Conservation (phyloP, 2,113 vertebrate genomes). For the Hydrochoerus hydrochaeris region DNA sequence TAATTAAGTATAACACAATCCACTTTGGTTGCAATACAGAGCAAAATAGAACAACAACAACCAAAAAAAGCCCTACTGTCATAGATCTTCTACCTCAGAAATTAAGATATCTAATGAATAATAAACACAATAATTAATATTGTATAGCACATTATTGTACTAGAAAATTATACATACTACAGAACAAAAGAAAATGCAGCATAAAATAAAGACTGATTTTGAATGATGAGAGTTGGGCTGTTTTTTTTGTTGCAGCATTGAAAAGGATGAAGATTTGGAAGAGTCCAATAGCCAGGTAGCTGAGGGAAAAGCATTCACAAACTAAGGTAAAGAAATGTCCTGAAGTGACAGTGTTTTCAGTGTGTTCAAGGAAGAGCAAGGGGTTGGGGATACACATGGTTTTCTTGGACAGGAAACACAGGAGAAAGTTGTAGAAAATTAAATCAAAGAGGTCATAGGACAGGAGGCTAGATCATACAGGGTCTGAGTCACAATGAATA, state of each 20-base stretch:
- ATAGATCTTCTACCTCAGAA: not conserved
- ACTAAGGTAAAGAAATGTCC: not conserved
- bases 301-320: not conserved
- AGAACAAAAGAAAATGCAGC: conserved; percentile 37
- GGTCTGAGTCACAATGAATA: not conserved
- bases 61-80: not conserved
- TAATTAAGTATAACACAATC: not conserved
- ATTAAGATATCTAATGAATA: not conserved
- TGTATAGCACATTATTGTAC: not conserved
- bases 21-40: not conserved
- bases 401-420: not conserved
- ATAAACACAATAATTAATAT: not conserved
- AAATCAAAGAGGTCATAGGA: not conserved
- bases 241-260: not conserved
- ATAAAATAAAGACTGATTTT: not conserved
- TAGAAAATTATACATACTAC: not conserved
- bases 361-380: not conserved
- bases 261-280: not conserved
- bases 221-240: not conserved
- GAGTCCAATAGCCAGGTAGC: not conserved
- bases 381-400: not conserved
- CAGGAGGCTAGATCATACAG: not conserved
- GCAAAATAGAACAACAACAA: not conserved
- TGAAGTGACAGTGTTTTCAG: not conserved
- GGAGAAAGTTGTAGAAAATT: not conserved